These are phyloP conservation scores for Sceloporus undulatus DNA, from an alignment of 2,113 vertebrate genomes.

Conservation along the genomic window DNA sequence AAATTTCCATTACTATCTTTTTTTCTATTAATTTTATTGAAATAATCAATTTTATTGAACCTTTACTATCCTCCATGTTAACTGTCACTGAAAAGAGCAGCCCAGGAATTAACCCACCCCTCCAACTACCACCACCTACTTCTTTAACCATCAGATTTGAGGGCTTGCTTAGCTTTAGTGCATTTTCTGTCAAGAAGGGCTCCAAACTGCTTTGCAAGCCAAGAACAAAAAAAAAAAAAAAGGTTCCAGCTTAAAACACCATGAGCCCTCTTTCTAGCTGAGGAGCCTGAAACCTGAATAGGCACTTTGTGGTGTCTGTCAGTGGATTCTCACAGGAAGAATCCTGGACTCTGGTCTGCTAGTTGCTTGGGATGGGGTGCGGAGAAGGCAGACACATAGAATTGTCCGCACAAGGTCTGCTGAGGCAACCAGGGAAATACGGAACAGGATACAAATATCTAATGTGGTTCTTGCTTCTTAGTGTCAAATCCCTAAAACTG, in stretches of 20 bases:
- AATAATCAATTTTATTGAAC: no score
- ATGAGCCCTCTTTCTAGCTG: background rate
- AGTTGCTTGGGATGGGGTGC: background rate
- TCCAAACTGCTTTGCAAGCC: background rate
- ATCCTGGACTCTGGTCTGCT: background rate
- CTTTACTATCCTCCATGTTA: no score
- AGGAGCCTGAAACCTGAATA: background rate
- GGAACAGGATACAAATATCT: background rate
- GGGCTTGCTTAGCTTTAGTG: background rate
- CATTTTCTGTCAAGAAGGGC: background rate
- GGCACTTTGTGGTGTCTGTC: background rate
- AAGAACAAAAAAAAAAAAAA: background rate
- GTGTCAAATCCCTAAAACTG: background rate
- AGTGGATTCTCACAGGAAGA: background rate
- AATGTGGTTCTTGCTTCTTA: background rate
- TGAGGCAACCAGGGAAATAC: background rate
- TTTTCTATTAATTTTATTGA: no score
- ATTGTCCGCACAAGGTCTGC: no score
- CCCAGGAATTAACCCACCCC: no score
- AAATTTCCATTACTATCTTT: no score
- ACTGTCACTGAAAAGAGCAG: no score
- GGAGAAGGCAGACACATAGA: background rate
- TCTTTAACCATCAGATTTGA: background rate
- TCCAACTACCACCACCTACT: background rate
- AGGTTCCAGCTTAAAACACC: background rate